Percentiles rank a stretch among this genome's conserved stretches.
Conservation (phyloP, 1,140 invertebrate species). For the Chironomus tepperi region DNA sequence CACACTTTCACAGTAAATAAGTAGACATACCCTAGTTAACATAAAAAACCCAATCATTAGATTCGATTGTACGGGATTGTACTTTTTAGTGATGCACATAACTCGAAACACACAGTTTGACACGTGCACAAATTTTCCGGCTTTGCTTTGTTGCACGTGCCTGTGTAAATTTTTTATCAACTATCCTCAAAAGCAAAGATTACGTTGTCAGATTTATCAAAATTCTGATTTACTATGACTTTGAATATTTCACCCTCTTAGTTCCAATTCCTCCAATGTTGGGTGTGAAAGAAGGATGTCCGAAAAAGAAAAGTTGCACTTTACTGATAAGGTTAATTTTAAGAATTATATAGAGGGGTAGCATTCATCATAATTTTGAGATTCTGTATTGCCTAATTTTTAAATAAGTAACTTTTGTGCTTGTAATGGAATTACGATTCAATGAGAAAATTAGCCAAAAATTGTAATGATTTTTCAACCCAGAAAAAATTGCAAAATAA, state of each 20-base stretch:
- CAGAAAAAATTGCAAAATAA: too few species aligned
- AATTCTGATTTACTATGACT: constrained; percentile 20
- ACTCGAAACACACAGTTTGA: background rate
- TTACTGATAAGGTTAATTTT: background rate
- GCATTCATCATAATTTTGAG: too few species aligned
- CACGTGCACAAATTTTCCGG: constrained; percentile 18
- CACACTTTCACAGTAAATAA: background rate
- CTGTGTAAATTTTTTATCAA: background rate
- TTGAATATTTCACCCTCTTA: constrained; percentile 8
- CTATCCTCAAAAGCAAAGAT: background rate
- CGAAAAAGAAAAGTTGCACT: background rate
- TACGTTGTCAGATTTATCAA: constrained; percentile 5
- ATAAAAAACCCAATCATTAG: constrained; percentile 13
- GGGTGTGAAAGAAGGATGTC: background rate
- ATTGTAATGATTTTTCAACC: too few species aligned
- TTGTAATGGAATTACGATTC: too few species aligned
- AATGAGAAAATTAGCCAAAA: too few species aligned
- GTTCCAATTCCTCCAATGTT: background rate
- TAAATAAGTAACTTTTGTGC: too few species aligned
- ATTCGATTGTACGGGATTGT: background rate
- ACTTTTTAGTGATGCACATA: background rate
- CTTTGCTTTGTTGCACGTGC: background rate
- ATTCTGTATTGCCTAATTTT: too few species aligned
- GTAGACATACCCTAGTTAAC: background rate
- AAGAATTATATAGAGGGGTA: too few species aligned